Evolutionary conservation across 2,113 vertebrate genomes (phyloP).

Genomic region (Oxyura jamaicensis): DNA sequence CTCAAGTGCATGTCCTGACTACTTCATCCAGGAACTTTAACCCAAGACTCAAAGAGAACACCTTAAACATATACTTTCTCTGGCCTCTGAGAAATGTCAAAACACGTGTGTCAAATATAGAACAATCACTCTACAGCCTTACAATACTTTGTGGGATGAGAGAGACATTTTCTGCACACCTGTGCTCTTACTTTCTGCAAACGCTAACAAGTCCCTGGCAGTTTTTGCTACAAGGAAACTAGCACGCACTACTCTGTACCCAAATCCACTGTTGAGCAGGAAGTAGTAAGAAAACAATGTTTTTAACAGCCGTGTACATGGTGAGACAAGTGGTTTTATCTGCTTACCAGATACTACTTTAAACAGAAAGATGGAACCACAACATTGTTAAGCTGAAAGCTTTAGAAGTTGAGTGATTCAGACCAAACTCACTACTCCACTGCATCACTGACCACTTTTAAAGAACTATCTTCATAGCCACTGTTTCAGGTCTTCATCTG

Average conservation of each 20-base stretch:
- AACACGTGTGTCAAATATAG: neutral
- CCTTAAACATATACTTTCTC: neutral
- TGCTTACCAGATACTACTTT: slow-evolving; percentile 22
- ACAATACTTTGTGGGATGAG: neutral
- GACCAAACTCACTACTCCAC: neutral
- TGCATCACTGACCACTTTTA: neutral
- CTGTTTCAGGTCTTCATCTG: neutral
- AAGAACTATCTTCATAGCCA: neutral
- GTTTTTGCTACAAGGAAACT: neutral
- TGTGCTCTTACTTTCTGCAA: neutral
- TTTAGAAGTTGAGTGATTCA: neutral
- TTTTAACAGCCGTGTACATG: neutral
- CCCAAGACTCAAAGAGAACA: neutral
- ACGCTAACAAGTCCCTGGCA: neutral
- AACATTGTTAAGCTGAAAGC: neutral
- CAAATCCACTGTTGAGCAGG: neutral
- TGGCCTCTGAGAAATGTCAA: neutral
- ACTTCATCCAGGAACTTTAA: neutral
- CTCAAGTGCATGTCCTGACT: neutral
- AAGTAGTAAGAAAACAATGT: slow-evolving; percentile 36
- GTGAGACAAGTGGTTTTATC: slow-evolving; percentile 24
- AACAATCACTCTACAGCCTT: neutral
- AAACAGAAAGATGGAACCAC: slow-evolving; percentile 40
- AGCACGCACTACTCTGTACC: neutral
- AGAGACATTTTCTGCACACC: neutral